Percentiles rank a stretch among this genome's conserved stretches.
phyloP scores from a whole-genome alignment of 37 sponge, comb jelly and placozoan species.

The Beroe ovata region DNA sequence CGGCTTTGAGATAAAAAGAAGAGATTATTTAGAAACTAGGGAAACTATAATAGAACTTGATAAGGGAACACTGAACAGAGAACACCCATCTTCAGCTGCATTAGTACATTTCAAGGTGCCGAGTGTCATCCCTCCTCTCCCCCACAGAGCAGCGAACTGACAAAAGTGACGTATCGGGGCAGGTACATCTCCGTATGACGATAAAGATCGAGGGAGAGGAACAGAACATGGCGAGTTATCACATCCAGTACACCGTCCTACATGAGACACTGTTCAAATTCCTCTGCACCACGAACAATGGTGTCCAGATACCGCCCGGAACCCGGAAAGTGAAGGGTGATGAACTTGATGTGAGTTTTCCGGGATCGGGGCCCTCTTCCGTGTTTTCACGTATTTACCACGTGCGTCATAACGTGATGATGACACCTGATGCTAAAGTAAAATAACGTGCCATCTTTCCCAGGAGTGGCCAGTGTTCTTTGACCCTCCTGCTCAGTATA shows the following conservation, averaged over 20 bases:
- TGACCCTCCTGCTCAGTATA: slow-evolving; percentile 42
- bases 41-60: no score
- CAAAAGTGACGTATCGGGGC: slow-evolving; percentile 36
- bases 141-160: slow-evolving; percentile 55
- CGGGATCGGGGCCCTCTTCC: no score
- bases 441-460: not conserved
- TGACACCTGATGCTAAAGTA: no score
- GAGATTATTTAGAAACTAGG: no score
- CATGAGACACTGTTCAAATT: slow-evolving; percentile 46
- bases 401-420: no score
- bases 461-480: slow-evolving; percentile 62
- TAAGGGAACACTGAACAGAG: no score
- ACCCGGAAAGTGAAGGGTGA: slow-evolving; percentile 6
- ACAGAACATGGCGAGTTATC: slow-evolving; percentile 61
- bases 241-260: slow-evolving; percentile 47
- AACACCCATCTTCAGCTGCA: no score
- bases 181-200: slow-evolving; percentile 62
- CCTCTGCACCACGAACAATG: not conserved
- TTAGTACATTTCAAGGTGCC: no score
- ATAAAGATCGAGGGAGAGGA: slow-evolving; percentile 67
- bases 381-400: no score
- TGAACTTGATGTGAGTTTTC: slow-evolving; percentile 48
- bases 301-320: slow-evolving; percentile 7
- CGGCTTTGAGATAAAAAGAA: no score
- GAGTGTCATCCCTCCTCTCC: not conserved